Evolutionary conservation across 53 echinoderm and acorn worm species (phyloP), one percentile per base, ranked within the genome.

Genomic region (Echinarachnius parma): DNA sequence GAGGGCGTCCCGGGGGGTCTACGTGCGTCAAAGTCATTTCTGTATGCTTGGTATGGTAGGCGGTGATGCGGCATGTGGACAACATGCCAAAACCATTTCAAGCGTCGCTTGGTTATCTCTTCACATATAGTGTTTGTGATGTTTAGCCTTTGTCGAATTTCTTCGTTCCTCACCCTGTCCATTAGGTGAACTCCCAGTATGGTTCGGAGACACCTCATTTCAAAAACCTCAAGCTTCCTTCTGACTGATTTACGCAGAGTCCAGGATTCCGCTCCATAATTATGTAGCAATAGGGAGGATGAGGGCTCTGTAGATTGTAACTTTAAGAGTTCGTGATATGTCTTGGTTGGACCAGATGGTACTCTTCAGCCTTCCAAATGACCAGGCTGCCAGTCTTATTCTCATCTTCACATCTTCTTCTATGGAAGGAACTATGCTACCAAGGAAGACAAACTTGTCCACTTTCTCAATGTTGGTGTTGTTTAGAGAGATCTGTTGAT

Each of bases 181-280:
- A 39, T 39, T 39, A 50, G 52, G 52, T 19, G 52, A 16, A 50
- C 52, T 19, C 52, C 52, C 52, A 50, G 52, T 10, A 50, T 50
- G 52, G 52, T 19, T 18, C 52, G 19, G 52, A 50, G 52, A 19
- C 52, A 50, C 21, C 52, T 8, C 52, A 50, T 19, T 50, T 50
- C 52, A 19, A 50, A 11, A 50, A 50, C 21, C n/a, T n/a, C n/a
- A n/a, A n/a, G n/a, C n/a, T 16, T 50, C 21, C 19, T 10, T 50
- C 21, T 33, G 10, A 20, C 61, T 3, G 35, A 33, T 61, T 61
- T 21, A 14, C 61, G 61, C 10, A 61, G 36, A 20, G 3, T 61
- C 37, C 61, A 61, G 4, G 35, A n/a, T 61, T 61, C 21, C 23
- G 61, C 61, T n/a, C 61, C 37, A 34, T 35, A n/a, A n/a, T n/a